Conservation (phyloP, 2,113 vertebrate species). For the Microcebus ravelobensis region DNA sequence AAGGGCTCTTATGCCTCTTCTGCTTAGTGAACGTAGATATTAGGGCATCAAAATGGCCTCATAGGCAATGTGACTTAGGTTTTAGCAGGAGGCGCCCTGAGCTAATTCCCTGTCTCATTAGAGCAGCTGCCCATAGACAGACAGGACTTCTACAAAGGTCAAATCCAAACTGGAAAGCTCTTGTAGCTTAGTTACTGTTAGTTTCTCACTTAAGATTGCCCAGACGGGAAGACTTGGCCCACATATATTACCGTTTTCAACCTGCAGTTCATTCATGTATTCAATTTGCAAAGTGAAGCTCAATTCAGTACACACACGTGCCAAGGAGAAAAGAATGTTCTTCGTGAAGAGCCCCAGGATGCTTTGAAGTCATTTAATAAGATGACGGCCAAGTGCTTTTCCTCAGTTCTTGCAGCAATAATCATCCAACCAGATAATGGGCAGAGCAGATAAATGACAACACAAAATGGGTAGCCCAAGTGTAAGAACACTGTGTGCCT, state of each 20-base stretch:
- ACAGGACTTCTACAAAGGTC: background rate
- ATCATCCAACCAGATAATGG: background rate
- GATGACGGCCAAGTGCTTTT: background rate
- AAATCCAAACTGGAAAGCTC: background rate
- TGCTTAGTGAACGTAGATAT: background rate
- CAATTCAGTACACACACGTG: background rate
- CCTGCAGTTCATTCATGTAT: background rate
- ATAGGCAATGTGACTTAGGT: background rate
- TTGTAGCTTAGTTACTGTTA: background rate
- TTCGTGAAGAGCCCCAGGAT: background rate
- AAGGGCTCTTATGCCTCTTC: background rate
- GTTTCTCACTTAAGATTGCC: background rate
- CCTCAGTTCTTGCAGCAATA: background rate
- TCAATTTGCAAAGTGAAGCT: slow-evolving; percentile 3
- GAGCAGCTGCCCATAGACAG: background rate
- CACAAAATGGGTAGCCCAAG: background rate
- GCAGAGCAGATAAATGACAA: background rate
- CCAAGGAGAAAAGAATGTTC: background rate
- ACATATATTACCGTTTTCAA: background rate
- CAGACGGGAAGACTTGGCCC: background rate
- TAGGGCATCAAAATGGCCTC: background rate
- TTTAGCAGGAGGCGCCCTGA: background rate
- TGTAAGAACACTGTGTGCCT: background rate
- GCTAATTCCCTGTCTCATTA: background rate
- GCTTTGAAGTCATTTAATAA: background rate